Evolutionary conservation across 2,113 vertebrate species (phyloP), one percentile per base, ranked within the genome.

Genomic region (Hydrochoerus hydrochaeris): DNA sequence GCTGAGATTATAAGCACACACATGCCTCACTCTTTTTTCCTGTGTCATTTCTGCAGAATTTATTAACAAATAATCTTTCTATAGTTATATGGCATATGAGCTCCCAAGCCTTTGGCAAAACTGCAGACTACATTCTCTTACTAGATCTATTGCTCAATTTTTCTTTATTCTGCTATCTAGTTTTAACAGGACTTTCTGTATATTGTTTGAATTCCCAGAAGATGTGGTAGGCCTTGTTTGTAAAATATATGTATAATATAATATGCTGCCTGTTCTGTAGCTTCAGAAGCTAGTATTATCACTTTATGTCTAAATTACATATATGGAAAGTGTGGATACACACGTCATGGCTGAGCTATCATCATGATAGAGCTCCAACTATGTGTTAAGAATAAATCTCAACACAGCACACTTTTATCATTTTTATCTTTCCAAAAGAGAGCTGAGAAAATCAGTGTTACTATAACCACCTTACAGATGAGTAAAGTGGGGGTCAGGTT

Each of bases 91-190:
- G 63, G 82, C 35, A 63, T 3, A 35, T 82, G 26, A 57, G 7
- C 38, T 46, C 78, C 1, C 41, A 78, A 96, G 65, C 24, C n/a
- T 65, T 81, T 96, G 85, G 60, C 65, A 85, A 91, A 87, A 57
- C 4, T 71, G 12, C 87, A 63, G 32, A n/a, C 11, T 81, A 52
- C 28, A 69, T 49, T 58, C 22, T 92, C 20, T 88, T 82, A 49
- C 71, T 60, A 93, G 60, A 67, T 24, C 41, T 41, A 65, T 91
- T 95, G 83, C 49, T 94, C 89, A 89, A 84, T 71, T 95, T 97
- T 85, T 11, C 92, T 65, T 90, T 81, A 46, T 81, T 93, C 46
- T 63, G 46, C 13, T 84, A 14, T 71, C 73, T 92, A 58, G 4
- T 73, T 95, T 81, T 58, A 85, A 73, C 30, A 92, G 67, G 81